These are phyloP conservation scores for Acleris emargana DNA, from an alignment of 2,888 invertebrate species.

Conservation along the genomic window DNA sequence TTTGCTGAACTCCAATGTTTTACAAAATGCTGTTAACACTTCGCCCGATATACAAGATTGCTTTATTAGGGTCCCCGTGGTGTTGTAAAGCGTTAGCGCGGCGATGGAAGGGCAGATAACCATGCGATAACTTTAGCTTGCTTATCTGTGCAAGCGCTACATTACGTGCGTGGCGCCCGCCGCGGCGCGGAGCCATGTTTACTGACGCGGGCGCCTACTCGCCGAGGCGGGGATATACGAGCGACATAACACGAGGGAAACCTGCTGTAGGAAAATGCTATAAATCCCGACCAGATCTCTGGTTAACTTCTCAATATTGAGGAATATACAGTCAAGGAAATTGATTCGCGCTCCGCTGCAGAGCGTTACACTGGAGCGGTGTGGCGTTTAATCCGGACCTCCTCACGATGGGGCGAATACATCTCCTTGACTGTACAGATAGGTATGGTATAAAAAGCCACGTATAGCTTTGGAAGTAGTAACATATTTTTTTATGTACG, in stretches of 20 bases:
- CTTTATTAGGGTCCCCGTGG: constrained; percentile 6
- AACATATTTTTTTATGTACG: too few relatives aligned
- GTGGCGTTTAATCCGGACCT: too few relatives aligned
- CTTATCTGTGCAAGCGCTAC: constrained; percentile 31
- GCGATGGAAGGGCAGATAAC: constrained; percentile 27
- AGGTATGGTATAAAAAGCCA: too few relatives aligned
- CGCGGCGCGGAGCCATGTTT: constrained; percentile 19
- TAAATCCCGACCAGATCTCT: constrained; percentile 1
- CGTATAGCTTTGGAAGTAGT: too few relatives aligned
- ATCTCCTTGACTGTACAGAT: too few relatives aligned
- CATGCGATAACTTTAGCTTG: constrained; percentile 31
- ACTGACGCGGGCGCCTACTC: constrained; percentile 26
- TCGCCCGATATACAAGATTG: background rate
- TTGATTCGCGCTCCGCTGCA: too few relatives aligned
- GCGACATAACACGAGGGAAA: constrained; percentile 12
- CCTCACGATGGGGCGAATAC: too few relatives aligned
- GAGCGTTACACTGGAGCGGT: too few relatives aligned
- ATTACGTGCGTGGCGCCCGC: constrained; percentile 15
- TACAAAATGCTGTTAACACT: too few relatives aligned
- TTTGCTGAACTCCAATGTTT: too few relatives aligned
- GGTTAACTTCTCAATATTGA: too few relatives aligned
- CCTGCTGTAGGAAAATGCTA: constrained; percentile 8
- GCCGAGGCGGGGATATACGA: constrained; percentile 20
- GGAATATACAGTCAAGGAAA: too few relatives aligned
- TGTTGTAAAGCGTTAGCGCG: constrained; percentile 24